Evolutionary conservation across 23 tunicate species (phyloP), one percentile per base, ranked within the genome.

Genomic region (Clavelina lepadiformis): DNA sequence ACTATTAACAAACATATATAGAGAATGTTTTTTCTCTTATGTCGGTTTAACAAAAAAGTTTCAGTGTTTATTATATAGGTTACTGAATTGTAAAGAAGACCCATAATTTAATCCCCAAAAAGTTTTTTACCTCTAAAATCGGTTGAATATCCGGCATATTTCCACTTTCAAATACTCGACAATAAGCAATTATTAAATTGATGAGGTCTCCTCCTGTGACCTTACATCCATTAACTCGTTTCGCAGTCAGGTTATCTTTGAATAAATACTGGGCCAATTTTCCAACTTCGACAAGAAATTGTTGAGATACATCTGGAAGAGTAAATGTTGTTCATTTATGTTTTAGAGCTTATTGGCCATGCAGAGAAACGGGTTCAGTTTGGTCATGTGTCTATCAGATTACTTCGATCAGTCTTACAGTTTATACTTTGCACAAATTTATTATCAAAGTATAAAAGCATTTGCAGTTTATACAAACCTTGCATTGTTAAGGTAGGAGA

Each of bases 171-270:
- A 41, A 41, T 41, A 41, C 49, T 8, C 15, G 11, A 15, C 49
- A 41, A 41, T 41, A 41, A 41, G 67, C 71, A 24, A 45, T 22
- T 28, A 28, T 2, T 26, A 19, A 38, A 3, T 65, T 65, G 2
- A 41, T 25, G 2, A 65, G 4, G 27, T 65, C 71, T 2, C 18
- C 26, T 45, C 71, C 71, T 2, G 32, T 65, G 30, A 65, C 71
- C 2, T 13, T 26, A 8, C 31, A 41, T 3, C 56, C 56, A 38
- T 65, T 65, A 2, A 65, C 56, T 21, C 26, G 30, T 46, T 65
- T 65, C 11, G 15, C 28, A 5, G 45, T 56, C 27, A 65, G n/a
- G 30, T 44, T 65, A 41, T 46, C 19, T 25, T 3, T 15, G 15
- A 28, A 19, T 8, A 65, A 46, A 45, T 25, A 25, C 15, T 45